Evolutionary conservation across 2,888 invertebrate genomes (phyloP).

Genomic region (Drosophila planitibia): DNA sequence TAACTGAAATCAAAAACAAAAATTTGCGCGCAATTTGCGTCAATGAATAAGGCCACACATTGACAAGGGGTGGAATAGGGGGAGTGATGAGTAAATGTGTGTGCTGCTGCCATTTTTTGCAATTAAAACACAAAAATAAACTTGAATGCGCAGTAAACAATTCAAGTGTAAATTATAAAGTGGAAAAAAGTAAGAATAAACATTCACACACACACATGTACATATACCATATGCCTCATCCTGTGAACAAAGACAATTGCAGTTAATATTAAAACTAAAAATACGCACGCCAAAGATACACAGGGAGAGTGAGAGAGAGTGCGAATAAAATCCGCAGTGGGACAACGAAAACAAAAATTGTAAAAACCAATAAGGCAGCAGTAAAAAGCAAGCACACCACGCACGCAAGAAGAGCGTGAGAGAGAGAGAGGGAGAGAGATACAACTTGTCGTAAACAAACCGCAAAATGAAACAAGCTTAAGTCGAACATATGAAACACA

Average conservation of each 20-base stretch:
- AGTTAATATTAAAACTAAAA: constrained; percentile 42
- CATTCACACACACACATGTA: not conserved
- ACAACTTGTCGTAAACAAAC: constrained; percentile 71
- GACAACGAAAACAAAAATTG: constrained; percentile 61
- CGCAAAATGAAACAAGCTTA: constrained; percentile 74
- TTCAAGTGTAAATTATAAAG: constrained; percentile 68
- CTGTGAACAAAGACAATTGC: constrained; percentile 56
- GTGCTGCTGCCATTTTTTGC: constrained; percentile 44
- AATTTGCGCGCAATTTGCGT: constrained; percentile 76
- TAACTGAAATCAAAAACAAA: constrained; percentile 64
- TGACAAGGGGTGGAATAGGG: not conserved
- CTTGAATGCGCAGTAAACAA: constrained; percentile 63
- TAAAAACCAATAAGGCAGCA: constrained; percentile 58
- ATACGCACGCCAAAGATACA: constrained; percentile 15
- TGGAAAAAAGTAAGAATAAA: constrained; percentile 22
- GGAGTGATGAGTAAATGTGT: constrained; percentile 2
- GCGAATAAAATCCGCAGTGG: constrained; percentile 64
- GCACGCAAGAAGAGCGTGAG: constrained; percentile 22
- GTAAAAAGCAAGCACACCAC: constrained; percentile 40
- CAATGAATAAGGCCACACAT: constrained; percentile 56
- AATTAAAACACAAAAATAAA: constrained; percentile 73
- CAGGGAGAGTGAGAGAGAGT: constrained; percentile 1
- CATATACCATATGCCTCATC: constrained; percentile 26
- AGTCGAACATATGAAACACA: constrained; percentile 65
- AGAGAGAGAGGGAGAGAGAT: constrained; percentile 36